Evolutionary conservation across 2,888 invertebrate species (phyloP).

Genomic region (Listrodromus nycthemerus): DNA sequence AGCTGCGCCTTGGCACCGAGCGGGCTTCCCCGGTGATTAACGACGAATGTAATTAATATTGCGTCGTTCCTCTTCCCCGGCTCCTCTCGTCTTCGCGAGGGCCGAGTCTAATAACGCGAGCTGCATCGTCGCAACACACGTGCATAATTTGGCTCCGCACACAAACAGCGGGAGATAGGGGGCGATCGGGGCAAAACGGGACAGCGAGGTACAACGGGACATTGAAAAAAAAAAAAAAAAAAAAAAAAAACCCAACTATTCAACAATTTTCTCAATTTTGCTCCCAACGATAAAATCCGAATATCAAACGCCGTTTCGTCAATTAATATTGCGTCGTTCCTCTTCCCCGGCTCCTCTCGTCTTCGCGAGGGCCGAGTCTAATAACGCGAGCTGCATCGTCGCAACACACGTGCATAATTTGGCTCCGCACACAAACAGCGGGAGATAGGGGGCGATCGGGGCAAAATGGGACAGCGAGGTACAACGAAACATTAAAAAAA

Average conservation of each 20-base stretch:
- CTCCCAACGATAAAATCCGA: no score
- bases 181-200: neutral
- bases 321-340: slow-evolving; percentile 56
- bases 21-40: slow-evolving; percentile 41
- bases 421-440: neutral
- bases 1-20: neutral
- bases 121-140: slow-evolving; percentile 2
- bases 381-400: slow-evolving; percentile 38
- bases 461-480: neutral
- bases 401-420: neutral
- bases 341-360: neutral
- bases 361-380: slow-evolving; percentile 26
- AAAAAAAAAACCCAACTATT: no score
- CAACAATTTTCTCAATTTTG: neutral
- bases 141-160: neutral
- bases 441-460: neutral
- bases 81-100: slow-evolving; percentile 5
- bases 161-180: neutral
- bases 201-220: neutral
- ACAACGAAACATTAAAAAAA: no score
- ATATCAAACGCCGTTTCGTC: no score
- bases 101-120: slow-evolving; percentile 45
- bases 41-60: slow-evolving; percentile 62
- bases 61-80: slow-evolving; percentile 8
- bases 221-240: no score